These are phyloP conservation scores for Philantomba maxwellii DNA, from an alignment of 2,113 vertebrate species.

Conservation along the genomic window DNA sequence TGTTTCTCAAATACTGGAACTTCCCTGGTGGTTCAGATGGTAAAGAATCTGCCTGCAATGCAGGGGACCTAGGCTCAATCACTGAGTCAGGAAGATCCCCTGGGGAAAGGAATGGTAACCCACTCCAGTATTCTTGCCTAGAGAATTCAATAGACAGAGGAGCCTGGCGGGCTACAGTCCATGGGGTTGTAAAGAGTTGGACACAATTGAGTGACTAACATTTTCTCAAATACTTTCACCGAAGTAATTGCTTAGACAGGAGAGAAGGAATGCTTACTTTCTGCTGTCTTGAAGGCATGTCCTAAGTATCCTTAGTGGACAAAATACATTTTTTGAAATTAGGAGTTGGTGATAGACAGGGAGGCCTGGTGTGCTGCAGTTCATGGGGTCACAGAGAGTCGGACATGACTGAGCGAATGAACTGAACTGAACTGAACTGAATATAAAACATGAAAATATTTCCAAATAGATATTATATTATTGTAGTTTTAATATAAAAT, in stretches of 20 bases:
- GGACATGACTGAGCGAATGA: not conserved
- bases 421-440: not conserved
- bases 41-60: not conserved
- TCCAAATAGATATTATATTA: not conserved
- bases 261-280: not conserved
- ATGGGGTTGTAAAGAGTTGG: not conserved
- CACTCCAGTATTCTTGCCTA: not conserved
- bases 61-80: not conserved
- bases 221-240: not conserved
- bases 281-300: not conserved
- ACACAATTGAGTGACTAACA: not conserved
- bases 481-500: not conserved
- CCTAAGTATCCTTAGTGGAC: not conserved
- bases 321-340: not conserved
- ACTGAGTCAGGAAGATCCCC: not conserved
- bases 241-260: not conserved
- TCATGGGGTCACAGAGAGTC: not conserved
- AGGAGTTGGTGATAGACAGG: not conserved
- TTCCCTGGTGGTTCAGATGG: not conserved
- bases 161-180: not conserved
- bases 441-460: not conserved
- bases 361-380: fast-evolving
- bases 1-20: not conserved
- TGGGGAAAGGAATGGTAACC: not conserved
- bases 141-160: not conserved